Evolutionary conservation across 2,888 invertebrate species (phyloP).

Genomic region (Cremastinae sp.): DNA sequence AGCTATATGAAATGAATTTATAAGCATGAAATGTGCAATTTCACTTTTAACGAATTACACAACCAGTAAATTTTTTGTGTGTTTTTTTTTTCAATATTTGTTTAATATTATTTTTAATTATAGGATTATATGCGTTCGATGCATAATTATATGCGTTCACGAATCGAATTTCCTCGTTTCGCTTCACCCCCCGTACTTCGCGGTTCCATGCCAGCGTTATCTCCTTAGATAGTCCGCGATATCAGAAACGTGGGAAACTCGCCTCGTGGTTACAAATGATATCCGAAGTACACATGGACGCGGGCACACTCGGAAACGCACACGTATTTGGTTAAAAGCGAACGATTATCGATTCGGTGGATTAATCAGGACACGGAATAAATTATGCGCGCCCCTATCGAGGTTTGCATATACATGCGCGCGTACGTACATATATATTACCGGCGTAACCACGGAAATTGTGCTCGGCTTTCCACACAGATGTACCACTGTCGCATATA

Average conservation of each 20-base stretch:
- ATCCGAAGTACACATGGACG: slow-evolving; percentile 31
- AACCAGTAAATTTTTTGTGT: background rate
- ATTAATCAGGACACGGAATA: slow-evolving; percentile 56
- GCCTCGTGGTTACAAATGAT: slow-evolving; percentile 52
- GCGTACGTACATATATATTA: slow-evolving; percentile 8
- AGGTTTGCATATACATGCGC: slow-evolving; percentile 3
- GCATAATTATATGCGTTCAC: slow-evolving; percentile 6
- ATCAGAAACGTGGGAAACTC: slow-evolving; percentile 53
- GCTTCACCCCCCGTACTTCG: background rate
- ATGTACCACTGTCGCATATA: background rate
- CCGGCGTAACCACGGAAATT: slow-evolving; percentile 20
- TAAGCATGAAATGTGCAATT: too few species aligned
- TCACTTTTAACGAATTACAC: too few species aligned
- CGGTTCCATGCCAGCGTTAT: slow-evolving; percentile 21
- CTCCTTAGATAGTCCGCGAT: slow-evolving; percentile 52
- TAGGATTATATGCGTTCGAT: too few species aligned
- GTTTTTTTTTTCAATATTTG: background rate
- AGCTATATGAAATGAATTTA: too few species aligned
- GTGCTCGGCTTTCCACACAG: background rate
- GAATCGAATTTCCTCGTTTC: slow-evolving; percentile 43
- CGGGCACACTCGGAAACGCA: background rate
- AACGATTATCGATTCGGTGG: slow-evolving; percentile 55
- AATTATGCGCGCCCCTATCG: slow-evolving; percentile 43
- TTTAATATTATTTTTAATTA: background rate
- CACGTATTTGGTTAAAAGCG: slow-evolving; percentile 6